Percentiles rank a stretch among this genome's conserved stretches.
Conservation (phyloP, 2,113 vertebrate genomes). For the Collichthys lucidus region DNA sequence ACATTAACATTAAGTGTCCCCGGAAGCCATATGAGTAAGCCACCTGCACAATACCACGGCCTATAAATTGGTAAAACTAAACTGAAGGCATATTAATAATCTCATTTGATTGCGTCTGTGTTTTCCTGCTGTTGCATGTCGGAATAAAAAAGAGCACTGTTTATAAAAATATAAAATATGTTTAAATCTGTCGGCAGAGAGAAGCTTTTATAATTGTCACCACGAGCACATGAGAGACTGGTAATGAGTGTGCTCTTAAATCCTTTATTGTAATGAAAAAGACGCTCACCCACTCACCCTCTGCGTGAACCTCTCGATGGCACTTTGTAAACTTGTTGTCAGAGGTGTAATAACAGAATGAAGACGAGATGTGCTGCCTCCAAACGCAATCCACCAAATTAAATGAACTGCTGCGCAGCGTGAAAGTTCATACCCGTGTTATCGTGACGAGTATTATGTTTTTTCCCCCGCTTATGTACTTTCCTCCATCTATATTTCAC, state of each 20-base stretch:
- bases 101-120: background rate
- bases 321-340: slow-evolving; percentile 1
- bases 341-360: slow-evolving; percentile 8
- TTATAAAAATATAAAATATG: background rate
- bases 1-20: background rate
- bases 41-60: background rate
- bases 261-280: slow-evolving; percentile 1
- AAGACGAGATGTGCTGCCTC: slow-evolving; percentile 3
- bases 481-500: slow-evolving; percentile 50
- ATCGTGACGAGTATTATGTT: slow-evolving; percentile 16
- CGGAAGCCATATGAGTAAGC: background rate
- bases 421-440: slow-evolving; percentile 21
- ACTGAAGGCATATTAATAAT: background rate
- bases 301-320: background rate
- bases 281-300: background rate
- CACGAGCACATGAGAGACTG: background rate
- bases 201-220: background rate
- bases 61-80: background rate
- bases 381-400: slow-evolving; percentile 28
- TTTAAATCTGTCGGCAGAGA: background rate
- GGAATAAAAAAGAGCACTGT: background rate
- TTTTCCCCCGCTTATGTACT: slow-evolving; percentile 40
- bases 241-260: slow-evolving; percentile 6
- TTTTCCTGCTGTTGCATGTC: background rate
- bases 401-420: slow-evolving; percentile 36